Evolutionary conservation across 2,113 vertebrate genomes (phyloP).

Genomic region (Bombycilla garrulus): DNA sequence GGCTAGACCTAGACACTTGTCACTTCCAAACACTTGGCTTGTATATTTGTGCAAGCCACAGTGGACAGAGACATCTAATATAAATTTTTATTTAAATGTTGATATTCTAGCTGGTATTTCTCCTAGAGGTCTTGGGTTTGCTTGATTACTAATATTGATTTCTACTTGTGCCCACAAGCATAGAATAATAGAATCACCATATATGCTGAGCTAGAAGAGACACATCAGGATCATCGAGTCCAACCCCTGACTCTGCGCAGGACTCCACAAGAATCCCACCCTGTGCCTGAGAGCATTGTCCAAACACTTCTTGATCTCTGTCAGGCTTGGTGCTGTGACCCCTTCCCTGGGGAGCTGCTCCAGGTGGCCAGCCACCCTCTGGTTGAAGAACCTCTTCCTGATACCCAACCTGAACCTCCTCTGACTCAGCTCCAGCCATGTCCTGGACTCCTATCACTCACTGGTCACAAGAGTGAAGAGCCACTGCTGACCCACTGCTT

Average conservation of each 20-base stretch:
- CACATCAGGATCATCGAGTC: fast-evolving
- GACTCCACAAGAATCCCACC: background rate
- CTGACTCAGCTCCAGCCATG: background rate
- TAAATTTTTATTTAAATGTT: background rate
- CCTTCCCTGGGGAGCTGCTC: background rate
- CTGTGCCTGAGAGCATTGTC: background rate
- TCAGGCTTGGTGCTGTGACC: background rate
- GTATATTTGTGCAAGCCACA: background rate
- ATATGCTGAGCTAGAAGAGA: background rate
- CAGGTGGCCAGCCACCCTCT: background rate
- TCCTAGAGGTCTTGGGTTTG: background rate
- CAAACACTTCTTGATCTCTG: background rate
- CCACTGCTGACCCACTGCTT: background rate
- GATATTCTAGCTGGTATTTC: background rate
- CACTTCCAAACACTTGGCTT: background rate
- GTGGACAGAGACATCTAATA: background rate
- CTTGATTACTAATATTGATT: background rate
- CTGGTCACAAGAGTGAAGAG: background rate
- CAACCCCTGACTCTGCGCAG: background rate
- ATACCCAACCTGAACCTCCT: background rate
- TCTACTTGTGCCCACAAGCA: background rate
- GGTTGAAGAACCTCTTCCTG: background rate
- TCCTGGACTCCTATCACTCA: too few relatives aligned
- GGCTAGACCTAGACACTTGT: background rate
- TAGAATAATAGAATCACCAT: background rate